Evolutionary conservation across 2,113 vertebrate species (phyloP).

Genomic region (Rhinolophus ferrumequinum): DNA sequence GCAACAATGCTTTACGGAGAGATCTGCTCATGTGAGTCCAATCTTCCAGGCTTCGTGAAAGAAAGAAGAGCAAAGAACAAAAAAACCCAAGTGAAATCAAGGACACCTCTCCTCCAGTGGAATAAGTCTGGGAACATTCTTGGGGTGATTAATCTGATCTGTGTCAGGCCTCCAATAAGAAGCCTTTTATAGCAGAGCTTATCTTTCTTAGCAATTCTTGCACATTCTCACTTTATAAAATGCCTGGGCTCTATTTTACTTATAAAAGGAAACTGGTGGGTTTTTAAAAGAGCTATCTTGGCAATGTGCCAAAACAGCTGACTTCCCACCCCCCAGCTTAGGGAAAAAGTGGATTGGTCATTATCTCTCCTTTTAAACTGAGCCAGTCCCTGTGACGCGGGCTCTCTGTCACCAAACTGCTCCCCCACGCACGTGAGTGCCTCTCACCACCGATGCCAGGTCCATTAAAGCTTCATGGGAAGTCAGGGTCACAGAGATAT

Average conservation of each 20-base stretch:
- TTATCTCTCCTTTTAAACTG: slow-evolving; percentile 43
- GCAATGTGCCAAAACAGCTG: slow-evolving; percentile 42
- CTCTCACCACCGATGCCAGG: neutral
- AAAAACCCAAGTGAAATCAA: slow-evolving; percentile 57
- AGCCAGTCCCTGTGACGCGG: slow-evolving; percentile 39
- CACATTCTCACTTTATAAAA: slow-evolving; percentile 37
- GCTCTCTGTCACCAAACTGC: slow-evolving; percentile 44
- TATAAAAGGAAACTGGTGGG: slow-evolving; percentile 50
- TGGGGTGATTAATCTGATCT: slow-evolving; percentile 65
- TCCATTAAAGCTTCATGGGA: neutral
- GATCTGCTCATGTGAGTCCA: slow-evolving; percentile 11
- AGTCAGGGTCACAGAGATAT: slow-evolving; percentile 4
- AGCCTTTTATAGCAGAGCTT: slow-evolving; percentile 62
- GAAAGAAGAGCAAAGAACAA: slow-evolving; percentile 16
- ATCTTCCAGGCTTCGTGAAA: slow-evolving; percentile 35
- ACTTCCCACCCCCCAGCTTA: neutral
- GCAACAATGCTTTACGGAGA: neutral
- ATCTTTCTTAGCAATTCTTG: slow-evolving; percentile 56
- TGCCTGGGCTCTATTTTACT: slow-evolving; percentile 54
- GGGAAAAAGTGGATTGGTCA: slow-evolving; percentile 40
- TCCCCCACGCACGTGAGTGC: neutral
- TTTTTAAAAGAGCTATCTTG: slow-evolving; percentile 33
- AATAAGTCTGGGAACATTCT: slow-evolving; percentile 55
- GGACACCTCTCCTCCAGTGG: neutral
- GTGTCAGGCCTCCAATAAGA: slow-evolving; percentile 62